Conservation (phyloP, 2,113 vertebrate species). For the Nesoenas mayeri region DNA sequence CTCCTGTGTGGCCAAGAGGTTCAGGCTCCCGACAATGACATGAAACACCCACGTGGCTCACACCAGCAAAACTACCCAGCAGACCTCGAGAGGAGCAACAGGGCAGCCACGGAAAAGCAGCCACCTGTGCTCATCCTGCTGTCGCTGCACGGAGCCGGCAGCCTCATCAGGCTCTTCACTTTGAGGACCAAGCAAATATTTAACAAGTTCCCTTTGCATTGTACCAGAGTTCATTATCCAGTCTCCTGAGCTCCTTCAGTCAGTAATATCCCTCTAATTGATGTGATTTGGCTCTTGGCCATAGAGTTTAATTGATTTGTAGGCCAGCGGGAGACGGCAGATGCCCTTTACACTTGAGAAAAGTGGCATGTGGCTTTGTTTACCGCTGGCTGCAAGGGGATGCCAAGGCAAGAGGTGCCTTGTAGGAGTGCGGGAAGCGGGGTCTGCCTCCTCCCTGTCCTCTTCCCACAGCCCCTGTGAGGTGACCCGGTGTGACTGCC, state of each 20-base stretch:
- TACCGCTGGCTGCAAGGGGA: background rate
- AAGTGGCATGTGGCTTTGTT: conserved; percentile 12
- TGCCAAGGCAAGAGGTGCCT: background rate
- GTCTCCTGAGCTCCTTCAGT: conserved; percentile 47
- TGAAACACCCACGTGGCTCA: background rate
- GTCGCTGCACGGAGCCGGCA: background rate
- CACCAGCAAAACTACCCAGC: background rate
- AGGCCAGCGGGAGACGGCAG: conserved; percentile 31
- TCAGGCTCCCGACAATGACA: background rate
- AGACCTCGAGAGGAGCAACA: background rate
- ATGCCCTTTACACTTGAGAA: conserved; percentile 48
- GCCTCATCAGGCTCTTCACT: conserved; percentile 5
- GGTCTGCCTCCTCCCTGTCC: background rate
- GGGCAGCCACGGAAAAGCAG: background rate
- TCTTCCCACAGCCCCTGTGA: background rate
- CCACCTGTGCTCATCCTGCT: background rate
- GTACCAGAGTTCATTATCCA: conserved; percentile 45
- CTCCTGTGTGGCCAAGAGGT: background rate
- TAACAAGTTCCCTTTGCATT: conserved; percentile 37
- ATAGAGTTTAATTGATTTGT: conserved; percentile 50
- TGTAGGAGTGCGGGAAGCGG: background rate
- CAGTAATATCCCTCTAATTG: conserved; percentile 53
- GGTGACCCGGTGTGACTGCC: background rate
- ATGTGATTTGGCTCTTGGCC: conserved; percentile 53
- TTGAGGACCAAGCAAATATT: conserved; percentile 52